phyloP scores from a whole-genome alignment of 2,888 invertebrate species.

The Cloeon dipterum region DNA sequence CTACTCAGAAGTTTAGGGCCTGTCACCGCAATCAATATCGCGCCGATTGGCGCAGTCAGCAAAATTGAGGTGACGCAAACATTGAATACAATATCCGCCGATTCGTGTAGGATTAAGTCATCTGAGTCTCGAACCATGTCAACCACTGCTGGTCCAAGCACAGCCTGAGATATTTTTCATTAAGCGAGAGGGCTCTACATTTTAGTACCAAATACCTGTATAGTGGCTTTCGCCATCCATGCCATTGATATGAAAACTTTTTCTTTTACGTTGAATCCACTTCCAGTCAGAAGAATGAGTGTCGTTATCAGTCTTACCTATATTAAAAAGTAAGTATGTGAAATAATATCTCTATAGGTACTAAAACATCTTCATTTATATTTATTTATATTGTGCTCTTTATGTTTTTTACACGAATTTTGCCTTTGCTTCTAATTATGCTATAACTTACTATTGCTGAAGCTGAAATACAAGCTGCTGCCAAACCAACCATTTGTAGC shows the following conservation, averaged over 20 bases:
- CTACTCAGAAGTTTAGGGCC: conserved; percentile 1
- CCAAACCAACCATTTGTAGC: conserved; percentile 13
- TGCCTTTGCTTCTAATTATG: too few relatives aligned
- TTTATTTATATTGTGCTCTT: too few relatives aligned
- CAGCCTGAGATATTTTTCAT: conserved; percentile 9
- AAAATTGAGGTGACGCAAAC: conserved; percentile 1
- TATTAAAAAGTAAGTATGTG: too few relatives aligned
- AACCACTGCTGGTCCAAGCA: conserved; percentile 12
- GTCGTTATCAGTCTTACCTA: conserved; percentile 2
- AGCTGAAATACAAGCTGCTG: conserved; percentile 11
- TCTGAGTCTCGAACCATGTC: conserved; percentile 6
- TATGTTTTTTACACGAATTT: too few relatives aligned
- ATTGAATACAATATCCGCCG: background rate
- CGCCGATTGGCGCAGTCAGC: conserved; percentile 2
- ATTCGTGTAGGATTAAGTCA: background rate
- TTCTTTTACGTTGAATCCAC: conserved; percentile 21
- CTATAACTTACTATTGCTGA: background rate
- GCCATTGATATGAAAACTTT: conserved; percentile 25
- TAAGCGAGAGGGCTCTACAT: too few relatives aligned
- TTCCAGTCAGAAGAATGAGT: conserved; percentile 9
- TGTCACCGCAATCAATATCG: conserved; percentile 1
- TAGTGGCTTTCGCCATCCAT: conserved; percentile 31
- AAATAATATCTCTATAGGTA: too few relatives aligned
- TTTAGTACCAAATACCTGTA: too few relatives aligned
- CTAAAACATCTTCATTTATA: too few relatives aligned